Evolutionary conservation across 1,140 invertebrate genomes (phyloP).

Genomic region (Drosophila nannoptera): DNA sequence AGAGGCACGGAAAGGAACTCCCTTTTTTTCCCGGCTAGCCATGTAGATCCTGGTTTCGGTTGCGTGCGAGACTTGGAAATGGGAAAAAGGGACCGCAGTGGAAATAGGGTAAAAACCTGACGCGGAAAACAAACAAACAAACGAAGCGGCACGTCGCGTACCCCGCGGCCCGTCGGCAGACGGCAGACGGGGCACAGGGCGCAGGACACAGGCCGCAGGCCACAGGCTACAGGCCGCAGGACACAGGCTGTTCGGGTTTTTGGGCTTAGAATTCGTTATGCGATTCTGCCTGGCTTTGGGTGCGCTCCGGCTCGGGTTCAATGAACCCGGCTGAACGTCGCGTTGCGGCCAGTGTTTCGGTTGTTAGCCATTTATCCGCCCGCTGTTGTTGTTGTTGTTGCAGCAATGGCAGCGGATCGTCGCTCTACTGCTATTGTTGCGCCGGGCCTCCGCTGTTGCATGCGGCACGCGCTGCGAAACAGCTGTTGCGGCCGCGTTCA

Average conservation of each 20-base stretch:
- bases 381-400: slow-evolving; percentile 8
- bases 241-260: slow-evolving; percentile 21
- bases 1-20: not conserved
- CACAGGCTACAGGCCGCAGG: slow-evolving; percentile 35
- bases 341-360: slow-evolving; percentile 22
- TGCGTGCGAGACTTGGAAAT: slow-evolving; percentile 35
- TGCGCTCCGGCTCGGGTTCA: slow-evolving; percentile 31
- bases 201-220: slow-evolving; percentile 29
- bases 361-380: not conserved
- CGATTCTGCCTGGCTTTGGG: slow-evolving; percentile 7
- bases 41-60: slow-evolving; percentile 37
- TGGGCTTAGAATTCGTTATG: slow-evolving; percentile 3
- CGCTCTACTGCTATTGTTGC: slow-evolving; percentile 2
- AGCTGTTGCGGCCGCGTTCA: slow-evolving; percentile 42
- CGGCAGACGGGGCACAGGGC: not conserved
- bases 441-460: slow-evolving; percentile 1
- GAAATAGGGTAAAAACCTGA: slow-evolving; percentile 77
- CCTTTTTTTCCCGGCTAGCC: slow-evolving; percentile 5
- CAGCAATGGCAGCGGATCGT: slow-evolving; percentile 13
- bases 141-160: slow-evolving; percentile 38
- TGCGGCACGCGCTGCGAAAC: slow-evolving; percentile 26
- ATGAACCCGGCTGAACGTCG: slow-evolving; percentile 46
- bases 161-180: too few relatives aligned
- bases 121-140: slow-evolving; percentile 76
- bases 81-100: slow-evolving; percentile 50